Evolutionary conservation across 2,113 vertebrate genomes (phyloP).

Genomic region (Verasper variegatus): DNA sequence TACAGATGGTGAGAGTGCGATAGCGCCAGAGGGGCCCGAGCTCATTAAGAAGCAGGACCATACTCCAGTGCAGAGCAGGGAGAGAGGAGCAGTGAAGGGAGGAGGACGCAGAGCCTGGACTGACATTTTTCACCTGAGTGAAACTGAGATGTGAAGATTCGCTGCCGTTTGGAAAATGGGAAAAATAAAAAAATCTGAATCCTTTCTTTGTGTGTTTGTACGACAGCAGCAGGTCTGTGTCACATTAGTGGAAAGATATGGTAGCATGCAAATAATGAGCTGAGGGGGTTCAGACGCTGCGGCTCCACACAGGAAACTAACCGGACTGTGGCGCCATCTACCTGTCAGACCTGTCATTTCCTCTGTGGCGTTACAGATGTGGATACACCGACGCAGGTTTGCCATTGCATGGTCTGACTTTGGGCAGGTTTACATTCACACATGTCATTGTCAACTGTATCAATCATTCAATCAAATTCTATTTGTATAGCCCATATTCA

Average conservation of each 20-base stretch:
- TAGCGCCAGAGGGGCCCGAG: slow-evolving; percentile 67
- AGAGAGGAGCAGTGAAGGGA: background rate
- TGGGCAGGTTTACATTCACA: background rate
- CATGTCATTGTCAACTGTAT: background rate
- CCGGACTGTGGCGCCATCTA: slow-evolving; percentile 69
- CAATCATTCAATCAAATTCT: too few species aligned
- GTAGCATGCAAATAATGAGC: slow-evolving; percentile 14
- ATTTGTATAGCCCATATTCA: too few species aligned
- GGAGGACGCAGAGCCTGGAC: slow-evolving; percentile 30
- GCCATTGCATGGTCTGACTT: background rate
- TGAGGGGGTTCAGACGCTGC: slow-evolving; percentile 30
- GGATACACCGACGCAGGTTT: background rate
- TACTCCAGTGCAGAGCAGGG: slow-evolving; percentile 77
- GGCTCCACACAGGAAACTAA: background rate
- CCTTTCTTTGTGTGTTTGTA: slow-evolving; percentile 18
- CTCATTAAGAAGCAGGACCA: slow-evolving; percentile 83
- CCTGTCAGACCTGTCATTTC: slow-evolving; percentile 40
- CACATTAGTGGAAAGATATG: slow-evolving; percentile 8
- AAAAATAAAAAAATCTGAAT: slow-evolving; percentile 3
- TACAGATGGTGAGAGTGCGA: slow-evolving; percentile 65
- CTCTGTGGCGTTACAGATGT: background rate
- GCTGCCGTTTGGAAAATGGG: background rate
- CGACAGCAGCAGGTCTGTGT: background rate
- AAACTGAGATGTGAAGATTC: slow-evolving; percentile 29
- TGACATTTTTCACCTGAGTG: slow-evolving; percentile 47